A percentile compares a stretch with the other conserved stretches of the same genome.
Conservation (phyloP, 2,888 invertebrate species). For the Carcina quercana region DNA sequence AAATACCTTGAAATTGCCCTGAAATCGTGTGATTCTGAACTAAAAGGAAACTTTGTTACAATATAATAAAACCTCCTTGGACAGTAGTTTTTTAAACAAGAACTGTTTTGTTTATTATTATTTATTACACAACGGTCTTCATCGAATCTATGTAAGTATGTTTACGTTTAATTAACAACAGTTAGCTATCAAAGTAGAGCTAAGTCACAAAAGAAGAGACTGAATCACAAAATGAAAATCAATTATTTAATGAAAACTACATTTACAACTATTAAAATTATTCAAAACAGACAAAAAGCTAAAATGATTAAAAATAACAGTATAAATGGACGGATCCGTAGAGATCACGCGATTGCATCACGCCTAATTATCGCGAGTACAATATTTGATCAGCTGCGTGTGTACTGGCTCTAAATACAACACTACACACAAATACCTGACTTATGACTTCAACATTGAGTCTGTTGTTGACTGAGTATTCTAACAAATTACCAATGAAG, state of each 20-base stretch:
- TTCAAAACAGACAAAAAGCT: slow-evolving; percentile 4
- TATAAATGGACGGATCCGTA: slow-evolving; percentile 22
- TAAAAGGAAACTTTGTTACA: not conserved
- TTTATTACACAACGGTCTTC: too few relatives aligned
- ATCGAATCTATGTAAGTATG: too few relatives aligned
- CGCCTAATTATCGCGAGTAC: slow-evolving; percentile 69
- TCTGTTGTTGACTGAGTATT: slow-evolving; percentile 16
- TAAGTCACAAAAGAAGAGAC: too few relatives aligned
- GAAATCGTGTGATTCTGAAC: not conserved
- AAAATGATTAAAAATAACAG: slow-evolving; percentile 21
- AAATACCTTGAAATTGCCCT: not conserved
- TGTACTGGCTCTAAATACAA: slow-evolving; percentile 32
- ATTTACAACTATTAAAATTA: too few relatives aligned
- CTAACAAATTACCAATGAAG: slow-evolving; percentile 16
- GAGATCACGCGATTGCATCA: slow-evolving; percentile 69
- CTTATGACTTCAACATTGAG: slow-evolving; percentile 13
- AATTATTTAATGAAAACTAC: not conserved
- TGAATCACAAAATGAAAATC: too few relatives aligned
- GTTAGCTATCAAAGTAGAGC: too few relatives aligned
- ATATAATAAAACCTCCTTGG: too few relatives aligned
- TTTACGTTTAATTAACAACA: too few relatives aligned
- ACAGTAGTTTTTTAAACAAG: too few relatives aligned
- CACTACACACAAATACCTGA: slow-evolving; percentile 15
- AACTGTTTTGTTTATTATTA: too few relatives aligned
- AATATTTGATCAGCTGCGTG: slow-evolving; percentile 73